Base-by-base conservation (phyloP, 2,797 vertebrate genomes). In the Discoglossus pictus region DNA sequence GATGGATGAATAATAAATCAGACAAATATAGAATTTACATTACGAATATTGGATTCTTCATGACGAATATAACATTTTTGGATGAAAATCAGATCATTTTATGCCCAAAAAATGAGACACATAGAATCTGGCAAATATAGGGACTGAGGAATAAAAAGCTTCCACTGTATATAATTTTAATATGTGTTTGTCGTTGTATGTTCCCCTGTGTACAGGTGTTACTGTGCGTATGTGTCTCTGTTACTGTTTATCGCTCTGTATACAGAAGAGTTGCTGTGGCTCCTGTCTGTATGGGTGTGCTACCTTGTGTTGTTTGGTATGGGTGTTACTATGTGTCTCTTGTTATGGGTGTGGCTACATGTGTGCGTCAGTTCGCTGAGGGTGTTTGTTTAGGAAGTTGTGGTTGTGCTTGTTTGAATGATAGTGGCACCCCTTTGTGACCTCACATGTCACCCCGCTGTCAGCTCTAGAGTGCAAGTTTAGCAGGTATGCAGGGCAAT, bases 331-430 rank as follows among this genome's bases (percentile, higher is more conserved):
- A 15, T 42, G 39, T 13, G 39, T 17, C 39, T n/a, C 15, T 7
- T 42, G 15, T 42, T 3, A 13, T 15, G 2, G n/a, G 39, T 42
- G 53, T 35, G 18, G 15, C 17, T 53, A 17, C 17, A 6, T 16
- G 21, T 52, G 61, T 44, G 17, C n/a, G 35, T 64, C 50, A 44
- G 24, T 44, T 6, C 4, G n/a, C 15, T 43, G 17, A 44, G 27
- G 11, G 23, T 51, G 13, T 52, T 51, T 63, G 47, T 63, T 42
- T 40, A 63, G 50, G 50, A 64, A 64, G 51, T 23, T 64, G 61
- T 31, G 50, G 48, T 53, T 64, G 16, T 42, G 23, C 25, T 36
- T 11, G 36, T 64, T 43, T 43, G 48, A 64, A 24, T 53, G 38
- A 64, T 35, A 52, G 6, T 42, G 21, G 36, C 25, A 53, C 47